Percentiles rank a stretch among this genome's conserved stretches.
phyloP scores from a whole-genome alignment of 2,888 invertebrate species.

The Diachrysia chrysitis region DNA sequence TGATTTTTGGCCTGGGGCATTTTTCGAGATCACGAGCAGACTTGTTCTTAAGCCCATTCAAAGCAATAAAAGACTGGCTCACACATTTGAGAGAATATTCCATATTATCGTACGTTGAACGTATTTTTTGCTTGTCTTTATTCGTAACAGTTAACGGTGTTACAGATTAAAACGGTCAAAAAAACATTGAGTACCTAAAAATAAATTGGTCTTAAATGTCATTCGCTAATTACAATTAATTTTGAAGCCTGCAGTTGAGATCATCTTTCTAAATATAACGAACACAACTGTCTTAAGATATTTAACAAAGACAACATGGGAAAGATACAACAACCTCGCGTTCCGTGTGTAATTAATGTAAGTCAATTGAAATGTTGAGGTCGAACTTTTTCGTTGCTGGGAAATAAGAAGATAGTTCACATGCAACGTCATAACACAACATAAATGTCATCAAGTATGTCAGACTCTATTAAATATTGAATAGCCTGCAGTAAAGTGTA shows the following conservation, averaged over 20 bases:
- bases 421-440: conserved; percentile 16
- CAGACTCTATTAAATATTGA: conserved; percentile 15
- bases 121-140: not conserved
- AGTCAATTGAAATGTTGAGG: conserved; percentile 33
- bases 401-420: conserved; percentile 24
- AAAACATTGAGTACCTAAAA: not conserved
- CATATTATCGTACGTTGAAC: not conserved
- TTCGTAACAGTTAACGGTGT: not conserved
- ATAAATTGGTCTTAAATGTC: not conserved
- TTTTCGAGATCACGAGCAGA: too few species aligned
- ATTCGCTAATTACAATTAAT: not conserved
- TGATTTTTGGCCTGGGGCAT: too few species aligned
- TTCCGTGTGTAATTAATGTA: conserved; percentile 32
- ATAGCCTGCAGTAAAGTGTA: not conserved
- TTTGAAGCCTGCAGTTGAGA: conserved; percentile 4
- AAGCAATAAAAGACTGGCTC: too few species aligned
- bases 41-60: too few species aligned
- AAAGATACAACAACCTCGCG: conserved; percentile 4
- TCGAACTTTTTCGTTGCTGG: conserved; percentile 14
- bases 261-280: conserved; percentile 8
- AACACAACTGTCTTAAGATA: not conserved
- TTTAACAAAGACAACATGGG: conserved; percentile 4
- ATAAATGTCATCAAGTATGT: conserved; percentile 8
- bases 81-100: not conserved
- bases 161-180: not conserved